Percentiles rank a stretch among this genome's conserved stretches.
Evolutionary conservation across 2,888 invertebrate species (phyloP).

Genomic region (Meteorus cinctellus): DNA sequence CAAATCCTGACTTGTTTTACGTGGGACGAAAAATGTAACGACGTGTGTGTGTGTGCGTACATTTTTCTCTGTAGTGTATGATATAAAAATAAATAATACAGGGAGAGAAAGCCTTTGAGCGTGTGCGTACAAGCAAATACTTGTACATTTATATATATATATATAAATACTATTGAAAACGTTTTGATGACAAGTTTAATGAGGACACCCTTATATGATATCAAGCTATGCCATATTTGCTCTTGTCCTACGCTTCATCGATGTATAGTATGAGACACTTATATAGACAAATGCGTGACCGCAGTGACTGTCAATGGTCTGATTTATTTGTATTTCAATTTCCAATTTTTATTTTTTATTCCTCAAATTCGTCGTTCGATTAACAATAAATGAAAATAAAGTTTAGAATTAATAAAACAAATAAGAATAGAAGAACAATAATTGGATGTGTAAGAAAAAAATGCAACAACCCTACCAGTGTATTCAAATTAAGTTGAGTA

Average conservation of each 20-base stretch:
- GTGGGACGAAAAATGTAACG: constrained; percentile 10
- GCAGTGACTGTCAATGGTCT: constrained; percentile 55
- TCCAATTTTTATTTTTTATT: neutral
- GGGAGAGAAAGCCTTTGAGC: constrained; percentile 17
- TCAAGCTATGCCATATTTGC: neutral
- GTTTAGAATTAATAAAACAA: neutral
- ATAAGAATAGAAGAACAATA: neutral
- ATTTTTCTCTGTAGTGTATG: neutral
- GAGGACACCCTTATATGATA: constrained; percentile 39
- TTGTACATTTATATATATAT: neutral
- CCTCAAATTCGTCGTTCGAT: neutral
- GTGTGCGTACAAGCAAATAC: constrained; percentile 3
- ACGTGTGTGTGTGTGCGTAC: neutral
- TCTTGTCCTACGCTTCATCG: constrained; percentile 9
- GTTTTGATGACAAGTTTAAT: constrained; percentile 41
- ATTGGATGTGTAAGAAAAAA: no score
- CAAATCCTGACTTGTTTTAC: constrained; percentile 7
- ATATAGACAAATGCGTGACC: constrained; percentile 31
- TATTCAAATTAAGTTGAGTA: no score
- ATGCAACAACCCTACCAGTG: no score
- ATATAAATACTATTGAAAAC: constrained; percentile 7
- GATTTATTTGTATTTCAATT: neutral
- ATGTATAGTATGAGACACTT: constrained; percentile 10
- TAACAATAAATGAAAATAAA: no score
- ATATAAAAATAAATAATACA: constrained; percentile 2